Conservation (phyloP, 2,888 invertebrate species). For the Andrena dorsata region DNA sequence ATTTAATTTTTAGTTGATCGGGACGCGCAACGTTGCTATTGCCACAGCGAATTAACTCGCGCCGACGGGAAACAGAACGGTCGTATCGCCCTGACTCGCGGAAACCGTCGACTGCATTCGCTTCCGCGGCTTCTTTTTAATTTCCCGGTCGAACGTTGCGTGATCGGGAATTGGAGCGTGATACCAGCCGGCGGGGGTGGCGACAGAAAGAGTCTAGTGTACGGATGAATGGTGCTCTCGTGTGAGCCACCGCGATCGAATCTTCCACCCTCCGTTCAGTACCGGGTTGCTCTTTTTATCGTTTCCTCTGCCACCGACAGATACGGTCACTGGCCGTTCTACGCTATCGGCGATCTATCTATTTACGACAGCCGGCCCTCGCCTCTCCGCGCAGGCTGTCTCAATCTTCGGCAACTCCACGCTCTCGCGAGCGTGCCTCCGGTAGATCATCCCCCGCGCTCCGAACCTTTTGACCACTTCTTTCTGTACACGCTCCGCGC, state of each 20-base stretch:
- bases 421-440: too few relatives aligned
- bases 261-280: constrained; percentile 6
- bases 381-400: not conserved
- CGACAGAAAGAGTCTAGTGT: constrained; percentile 38
- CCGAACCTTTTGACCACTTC: too few relatives aligned
- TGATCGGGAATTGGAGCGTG: constrained; percentile 62
- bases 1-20: not conserved
- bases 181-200: constrained; percentile 33
- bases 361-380: constrained; percentile 2
- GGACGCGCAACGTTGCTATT: not conserved
- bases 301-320: constrained; percentile 38
- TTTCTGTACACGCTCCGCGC: too few relatives aligned
- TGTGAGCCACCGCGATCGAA: constrained; percentile 43
- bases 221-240: constrained; percentile 54
- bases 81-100: not conserved
- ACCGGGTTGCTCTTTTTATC: constrained; percentile 38
- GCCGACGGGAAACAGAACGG: not conserved
- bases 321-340: constrained; percentile 31
- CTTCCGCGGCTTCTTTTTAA: constrained; percentile 50
- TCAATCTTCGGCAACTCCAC: constrained; percentile 4
- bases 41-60: constrained; percentile 13
- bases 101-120: constrained; percentile 18
- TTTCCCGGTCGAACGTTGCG: constrained; percentile 62
- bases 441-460: too few relatives aligned
- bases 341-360: constrained; percentile 12